phyloP scores from a whole-genome alignment of 2,888 invertebrate genomes.

The Zelleria hepariella region DNA sequence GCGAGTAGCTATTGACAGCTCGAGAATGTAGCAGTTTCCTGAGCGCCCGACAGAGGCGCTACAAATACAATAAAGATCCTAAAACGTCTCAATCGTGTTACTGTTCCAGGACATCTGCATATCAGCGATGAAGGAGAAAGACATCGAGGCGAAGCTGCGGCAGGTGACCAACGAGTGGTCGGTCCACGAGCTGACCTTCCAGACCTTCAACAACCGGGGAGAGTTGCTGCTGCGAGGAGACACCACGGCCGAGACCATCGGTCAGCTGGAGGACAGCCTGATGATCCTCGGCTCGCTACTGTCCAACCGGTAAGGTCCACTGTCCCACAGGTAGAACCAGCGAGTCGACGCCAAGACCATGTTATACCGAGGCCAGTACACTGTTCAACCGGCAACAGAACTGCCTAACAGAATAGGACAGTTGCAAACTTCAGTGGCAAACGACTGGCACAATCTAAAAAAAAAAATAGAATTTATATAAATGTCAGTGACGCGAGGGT shows the following conservation, averaged over 20 bases:
- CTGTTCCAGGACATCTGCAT: slow-evolving; percentile 95
- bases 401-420: no score
- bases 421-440: no score
- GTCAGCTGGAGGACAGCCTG: slow-evolving; percentile 95
- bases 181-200: slow-evolving; percentile 91
- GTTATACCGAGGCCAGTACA: not conserved
- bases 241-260: slow-evolving; percentile 95
- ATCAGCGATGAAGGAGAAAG: slow-evolving; percentile 97
- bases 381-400: no score
- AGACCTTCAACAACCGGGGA: slow-evolving; percentile 95
- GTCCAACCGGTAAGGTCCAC: slow-evolving; percentile 80
- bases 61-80: not conserved
- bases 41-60: no score
- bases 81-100: not conserved
- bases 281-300: slow-evolving; percentile 95
- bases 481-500: no score
- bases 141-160: slow-evolving; percentile 95
- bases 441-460: no score
- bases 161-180: slow-evolving; percentile 98
- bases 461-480: no score
- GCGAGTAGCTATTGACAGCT: no score
- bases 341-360: not conserved
- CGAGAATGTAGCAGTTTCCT: no score
- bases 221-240: slow-evolving; percentile 93
- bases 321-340: not conserved